Evolutionary conservation across 2,797 vertebrate genomes (phyloP).

Genomic region (Prionace glauca): DNA sequence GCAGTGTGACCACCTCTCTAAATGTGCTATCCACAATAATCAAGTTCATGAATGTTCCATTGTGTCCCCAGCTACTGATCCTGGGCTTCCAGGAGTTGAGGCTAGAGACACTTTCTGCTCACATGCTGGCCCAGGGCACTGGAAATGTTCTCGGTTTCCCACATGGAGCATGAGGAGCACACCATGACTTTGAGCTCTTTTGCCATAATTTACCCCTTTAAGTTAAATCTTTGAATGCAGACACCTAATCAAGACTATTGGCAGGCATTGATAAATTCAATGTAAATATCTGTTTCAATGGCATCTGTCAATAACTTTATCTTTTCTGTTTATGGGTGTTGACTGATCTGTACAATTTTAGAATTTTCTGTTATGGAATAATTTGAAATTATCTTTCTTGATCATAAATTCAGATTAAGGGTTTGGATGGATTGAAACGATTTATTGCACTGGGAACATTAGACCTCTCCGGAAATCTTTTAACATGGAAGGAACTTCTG

Average conservation of each 20-base stretch:
- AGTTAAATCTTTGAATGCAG: neutral
- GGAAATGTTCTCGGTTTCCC: no score
- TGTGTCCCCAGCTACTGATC: no score
- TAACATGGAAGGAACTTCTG: slow-evolving; percentile 29
- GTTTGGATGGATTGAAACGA: slow-evolving; percentile 34
- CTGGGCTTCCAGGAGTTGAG: no score
- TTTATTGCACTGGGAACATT: slow-evolving; percentile 26
- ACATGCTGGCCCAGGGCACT: no score
- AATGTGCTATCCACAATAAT: no score
- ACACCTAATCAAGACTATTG: neutral
- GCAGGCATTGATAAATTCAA: neutral
- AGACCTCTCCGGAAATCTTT: slow-evolving; percentile 18
- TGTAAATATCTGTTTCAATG: neutral
- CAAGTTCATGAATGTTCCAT: no score
- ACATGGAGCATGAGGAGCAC: no score
- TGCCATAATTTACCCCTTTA: no score
- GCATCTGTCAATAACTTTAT: neutral
- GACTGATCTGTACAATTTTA: neutral
- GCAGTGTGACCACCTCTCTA: no score
- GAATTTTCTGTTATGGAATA: neutral
- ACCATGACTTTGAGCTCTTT: no score
- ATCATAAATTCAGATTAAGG: slow-evolving; percentile 28
- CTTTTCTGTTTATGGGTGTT: neutral
- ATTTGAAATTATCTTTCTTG: neutral
- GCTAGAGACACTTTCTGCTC: no score